phyloP scores from a whole-genome alignment of 2,888 invertebrate genomes.

The Plagiodera versicolora region DNA sequence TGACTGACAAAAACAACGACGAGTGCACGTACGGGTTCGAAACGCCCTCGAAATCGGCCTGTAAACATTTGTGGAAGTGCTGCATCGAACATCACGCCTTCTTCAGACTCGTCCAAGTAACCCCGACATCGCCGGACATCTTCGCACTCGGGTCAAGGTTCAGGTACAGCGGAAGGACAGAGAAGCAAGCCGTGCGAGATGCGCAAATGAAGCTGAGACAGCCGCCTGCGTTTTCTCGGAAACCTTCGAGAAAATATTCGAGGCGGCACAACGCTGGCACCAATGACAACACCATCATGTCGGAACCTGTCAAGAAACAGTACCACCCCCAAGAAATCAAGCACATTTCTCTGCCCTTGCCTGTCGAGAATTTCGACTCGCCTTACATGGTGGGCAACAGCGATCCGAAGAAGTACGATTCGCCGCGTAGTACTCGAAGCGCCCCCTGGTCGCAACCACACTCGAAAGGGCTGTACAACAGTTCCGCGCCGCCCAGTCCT shows the following conservation, averaged over 20 bases:
- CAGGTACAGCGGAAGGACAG: conserved; percentile 68
- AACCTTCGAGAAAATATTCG: conserved; percentile 66
- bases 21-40: conserved; percentile 97
- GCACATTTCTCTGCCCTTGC: conserved; percentile 61
- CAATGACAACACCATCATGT: conserved; percentile 17
- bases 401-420: conserved; percentile 59
- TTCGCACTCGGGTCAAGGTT: conserved; percentile 79
- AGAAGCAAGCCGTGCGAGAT: conserved; percentile 61
- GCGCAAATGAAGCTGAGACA: conserved; percentile 54
- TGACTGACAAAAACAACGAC: conserved; percentile 94
- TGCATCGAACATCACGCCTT: conserved; percentile 95
- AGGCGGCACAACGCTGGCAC: conserved; percentile 66
- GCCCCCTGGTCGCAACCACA: conserved; percentile 78
- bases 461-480: conserved; percentile 69
- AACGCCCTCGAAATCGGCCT: conserved; percentile 87
- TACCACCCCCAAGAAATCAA: conserved; percentile 53
- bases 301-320: conserved; percentile 27
- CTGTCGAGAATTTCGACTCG: conserved; percentile 57
- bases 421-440: conserved; percentile 81
- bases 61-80: conserved; percentile 95
- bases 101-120: conserved; percentile 83
- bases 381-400: conserved; percentile 24
- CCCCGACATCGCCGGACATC: conserved; percentile 74
- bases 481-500: conserved; percentile 66
- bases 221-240: conserved; percentile 65